phyloP scores from a whole-genome alignment of 2,888 invertebrate species.

The Drosophila acutilabella region DNA sequence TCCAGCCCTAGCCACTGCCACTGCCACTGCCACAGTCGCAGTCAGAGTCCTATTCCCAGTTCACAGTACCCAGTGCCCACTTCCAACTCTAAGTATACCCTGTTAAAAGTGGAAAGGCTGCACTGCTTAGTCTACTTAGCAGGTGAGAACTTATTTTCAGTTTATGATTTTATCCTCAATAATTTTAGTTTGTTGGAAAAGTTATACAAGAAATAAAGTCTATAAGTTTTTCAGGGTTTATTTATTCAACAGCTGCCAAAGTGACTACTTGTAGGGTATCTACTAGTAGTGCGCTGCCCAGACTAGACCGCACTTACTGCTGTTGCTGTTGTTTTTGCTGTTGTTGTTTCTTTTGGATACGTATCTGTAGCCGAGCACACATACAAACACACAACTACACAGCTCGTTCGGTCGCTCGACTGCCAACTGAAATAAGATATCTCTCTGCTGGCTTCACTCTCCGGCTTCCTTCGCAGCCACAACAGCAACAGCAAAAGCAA shows the following conservation, averaged over 20 bases:
- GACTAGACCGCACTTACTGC: conserved; percentile 1
- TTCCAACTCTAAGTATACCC: conserved; percentile 22
- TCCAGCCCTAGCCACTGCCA: conserved; percentile 37
- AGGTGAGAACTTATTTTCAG: too few species aligned
- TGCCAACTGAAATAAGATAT: conserved; percentile 81
- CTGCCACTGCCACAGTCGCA: conserved; percentile 21
- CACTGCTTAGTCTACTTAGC: too few species aligned
- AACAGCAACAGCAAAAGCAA: conserved; percentile 11
- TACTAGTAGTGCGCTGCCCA: background rate
- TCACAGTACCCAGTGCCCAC: conserved; percentile 29
- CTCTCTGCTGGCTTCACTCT: conserved; percentile 37
- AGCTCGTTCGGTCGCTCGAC: conserved; percentile 47
- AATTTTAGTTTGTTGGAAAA: too few species aligned
- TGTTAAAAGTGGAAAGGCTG: too few species aligned
- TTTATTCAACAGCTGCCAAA: background rate
- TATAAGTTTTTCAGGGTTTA: background rate
- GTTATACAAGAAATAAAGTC: too few species aligned
- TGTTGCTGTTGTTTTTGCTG: conserved; percentile 20
- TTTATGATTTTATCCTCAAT: too few species aligned
- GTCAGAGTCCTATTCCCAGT: conserved; percentile 34
- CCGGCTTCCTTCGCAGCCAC: conserved; percentile 61
- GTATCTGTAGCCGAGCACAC: conserved; percentile 62
- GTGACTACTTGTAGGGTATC: background rate
- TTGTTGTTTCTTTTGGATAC: conserved; percentile 52
- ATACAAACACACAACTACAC: conserved; percentile 29